phyloP scores from a whole-genome alignment of 1,140 invertebrate genomes.

The Lepidurus packardi region DNA sequence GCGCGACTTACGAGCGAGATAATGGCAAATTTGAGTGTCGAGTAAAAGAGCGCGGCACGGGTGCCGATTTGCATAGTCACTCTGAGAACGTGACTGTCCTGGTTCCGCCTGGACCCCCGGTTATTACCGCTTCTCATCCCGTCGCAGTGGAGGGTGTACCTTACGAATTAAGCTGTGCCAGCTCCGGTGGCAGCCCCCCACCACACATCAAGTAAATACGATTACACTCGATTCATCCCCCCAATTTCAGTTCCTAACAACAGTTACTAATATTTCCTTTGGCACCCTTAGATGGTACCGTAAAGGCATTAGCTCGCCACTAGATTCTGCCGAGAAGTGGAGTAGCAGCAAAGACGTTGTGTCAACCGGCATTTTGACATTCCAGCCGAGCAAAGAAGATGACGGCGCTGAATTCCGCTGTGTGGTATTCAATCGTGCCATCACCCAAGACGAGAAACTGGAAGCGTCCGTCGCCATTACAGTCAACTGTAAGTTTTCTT shows the following conservation, averaged over 20 bases:
- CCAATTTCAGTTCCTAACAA: neutral
- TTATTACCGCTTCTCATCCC: slow-evolving; percentile 61
- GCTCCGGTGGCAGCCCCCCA: slow-evolving; percentile 78
- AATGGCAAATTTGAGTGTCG: slow-evolving; percentile 87
- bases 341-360: slow-evolving; percentile 62
- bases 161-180: slow-evolving; percentile 65
- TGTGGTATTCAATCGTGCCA: slow-evolving; percentile 79
- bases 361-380: slow-evolving; percentile 62
- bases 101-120: slow-evolving; percentile 69
- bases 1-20: slow-evolving; percentile 79
- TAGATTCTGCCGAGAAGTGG: slow-evolving; percentile 60
- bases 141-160: slow-evolving; percentile 70
- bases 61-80: slow-evolving; percentile 73
- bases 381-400: slow-evolving; percentile 72
- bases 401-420: slow-evolving; percentile 75
- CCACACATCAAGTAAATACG: slow-evolving; percentile 62
- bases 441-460: slow-evolving; percentile 67
- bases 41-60: slow-evolving; percentile 74
- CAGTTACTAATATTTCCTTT: slow-evolving; percentile 33
- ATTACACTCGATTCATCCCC: neutral
- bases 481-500: slow-evolving; percentile 76
- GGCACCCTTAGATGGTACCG: slow-evolving; percentile 42
- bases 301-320: slow-evolving; percentile 49
- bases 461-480: slow-evolving; percentile 70
- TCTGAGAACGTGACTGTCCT: slow-evolving; percentile 77